Conservation (phyloP, 2,113 vertebrate genomes). For the Phrynosoma blainvillii region DNA sequence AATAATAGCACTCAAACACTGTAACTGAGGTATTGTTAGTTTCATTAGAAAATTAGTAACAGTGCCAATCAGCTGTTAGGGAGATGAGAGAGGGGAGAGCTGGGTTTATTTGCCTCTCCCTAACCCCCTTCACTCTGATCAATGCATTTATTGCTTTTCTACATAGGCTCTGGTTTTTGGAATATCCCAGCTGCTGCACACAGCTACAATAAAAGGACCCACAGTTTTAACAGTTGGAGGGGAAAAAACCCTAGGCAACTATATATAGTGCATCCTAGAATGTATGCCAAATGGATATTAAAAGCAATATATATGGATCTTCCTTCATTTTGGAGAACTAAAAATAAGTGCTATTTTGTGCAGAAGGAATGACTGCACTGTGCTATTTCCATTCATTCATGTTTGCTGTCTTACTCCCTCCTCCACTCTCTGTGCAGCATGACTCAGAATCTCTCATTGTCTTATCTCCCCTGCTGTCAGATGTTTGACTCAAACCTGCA, state of each 20-base stretch:
- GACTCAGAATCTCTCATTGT: conserved; percentile 73
- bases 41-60: neutral
- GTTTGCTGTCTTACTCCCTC: conserved; percentile 60
- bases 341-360: conserved; percentile 63
- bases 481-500: conserved; percentile 71
- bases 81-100: neutral
- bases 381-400: conserved; percentile 57
- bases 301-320: neutral
- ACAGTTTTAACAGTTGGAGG: neutral
- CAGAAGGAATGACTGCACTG: conserved; percentile 45
- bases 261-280: neutral
- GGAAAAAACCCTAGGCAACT: neutral
- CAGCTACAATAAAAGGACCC: neutral
- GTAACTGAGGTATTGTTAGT: no score
- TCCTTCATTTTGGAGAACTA: conserved; percentile 42
- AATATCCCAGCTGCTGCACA: neutral
- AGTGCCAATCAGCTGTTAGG: neutral
- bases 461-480: conserved; percentile 59
- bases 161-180: neutral
- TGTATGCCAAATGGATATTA: conserved; percentile 5
- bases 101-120: neutral
- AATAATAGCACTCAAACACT: no score
- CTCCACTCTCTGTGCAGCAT: conserved; percentile 57
- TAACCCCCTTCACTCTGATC: neutral
- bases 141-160: neutral